phyloP scores from a whole-genome alignment of 2,113 vertebrate genomes.

The Vulpes ferrilata region DNA sequence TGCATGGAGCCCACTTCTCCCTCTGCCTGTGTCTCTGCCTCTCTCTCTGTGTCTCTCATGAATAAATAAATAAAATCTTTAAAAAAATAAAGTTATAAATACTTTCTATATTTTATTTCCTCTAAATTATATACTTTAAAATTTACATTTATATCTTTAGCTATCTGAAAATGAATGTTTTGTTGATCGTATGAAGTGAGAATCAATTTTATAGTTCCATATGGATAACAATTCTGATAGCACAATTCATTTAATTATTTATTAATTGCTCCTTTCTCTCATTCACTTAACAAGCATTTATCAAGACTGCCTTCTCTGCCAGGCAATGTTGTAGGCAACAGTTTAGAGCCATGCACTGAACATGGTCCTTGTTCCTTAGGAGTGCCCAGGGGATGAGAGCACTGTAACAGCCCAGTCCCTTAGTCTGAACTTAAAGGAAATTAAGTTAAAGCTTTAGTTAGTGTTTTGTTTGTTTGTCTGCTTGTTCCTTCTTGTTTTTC shows the following conservation, averaged over 20 bases:
- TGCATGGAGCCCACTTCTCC: too few relatives aligned
- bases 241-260: neutral
- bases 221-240: neutral
- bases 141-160: neutral
- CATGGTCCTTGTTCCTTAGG: rapidly evolving
- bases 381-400: rapidly evolving
- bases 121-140: neutral
- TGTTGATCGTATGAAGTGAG: neutral
- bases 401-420: neutral
- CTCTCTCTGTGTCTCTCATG: too few relatives aligned
- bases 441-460: neutral
- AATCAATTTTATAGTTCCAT: neutral
- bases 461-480: neutral
- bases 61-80: too few relatives aligned
- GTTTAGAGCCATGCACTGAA: neutral
- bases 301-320: neutral
- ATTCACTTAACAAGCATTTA: neutral
- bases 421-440: neutral
- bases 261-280: neutral
- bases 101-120: neutral
- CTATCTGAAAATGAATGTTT: neutral
- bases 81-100: neutral
- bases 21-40: too few relatives aligned
- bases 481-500: neutral
- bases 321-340: neutral